phyloP scores from a whole-genome alignment of 2,888 invertebrate species.

The Brenthis hecate region DNA sequence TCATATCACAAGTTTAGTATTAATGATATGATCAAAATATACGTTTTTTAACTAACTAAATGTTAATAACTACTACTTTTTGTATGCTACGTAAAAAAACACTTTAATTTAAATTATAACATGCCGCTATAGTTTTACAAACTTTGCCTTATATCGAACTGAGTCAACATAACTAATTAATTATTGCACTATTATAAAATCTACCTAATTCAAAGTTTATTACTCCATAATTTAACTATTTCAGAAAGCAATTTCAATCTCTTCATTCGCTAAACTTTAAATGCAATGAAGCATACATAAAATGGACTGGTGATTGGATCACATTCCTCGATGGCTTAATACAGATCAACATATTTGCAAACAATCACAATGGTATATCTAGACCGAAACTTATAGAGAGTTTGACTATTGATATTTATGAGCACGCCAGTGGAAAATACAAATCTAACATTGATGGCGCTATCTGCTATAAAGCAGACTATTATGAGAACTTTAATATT shows the following conservation, averaged over 20 bases:
- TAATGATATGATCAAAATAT: no score
- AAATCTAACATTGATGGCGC: background rate
- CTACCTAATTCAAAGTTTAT: no score
- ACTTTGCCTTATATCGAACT: no score
- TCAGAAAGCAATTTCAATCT: constrained; percentile 12
- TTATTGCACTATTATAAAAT: no score
- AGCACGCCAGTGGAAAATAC: background rate
- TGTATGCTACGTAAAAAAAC: no score
- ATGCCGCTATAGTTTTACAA: no score
- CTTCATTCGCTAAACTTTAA: constrained; percentile 5
- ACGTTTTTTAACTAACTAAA: no score
- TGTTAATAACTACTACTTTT: no score
- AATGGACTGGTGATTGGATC: constrained; percentile 10
- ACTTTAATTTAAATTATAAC: no score
- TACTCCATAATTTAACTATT: background rate
- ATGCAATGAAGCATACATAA: constrained; percentile 1
- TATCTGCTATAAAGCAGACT: constrained; percentile 4
- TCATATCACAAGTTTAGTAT: no score
- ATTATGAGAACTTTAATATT: background rate
- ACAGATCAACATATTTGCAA: constrained; percentile 7
- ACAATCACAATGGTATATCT: constrained; percentile 7
- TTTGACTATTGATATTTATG: constrained; percentile 11
- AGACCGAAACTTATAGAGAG: constrained; percentile 5
- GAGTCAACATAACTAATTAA: no score
- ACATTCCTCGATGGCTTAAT: constrained; percentile 9